Evolutionary conservation across 2,113 vertebrate genomes (phyloP), one percentile per base, ranked within the genome.

Genomic region (Acanthisitta chloris): DNA sequence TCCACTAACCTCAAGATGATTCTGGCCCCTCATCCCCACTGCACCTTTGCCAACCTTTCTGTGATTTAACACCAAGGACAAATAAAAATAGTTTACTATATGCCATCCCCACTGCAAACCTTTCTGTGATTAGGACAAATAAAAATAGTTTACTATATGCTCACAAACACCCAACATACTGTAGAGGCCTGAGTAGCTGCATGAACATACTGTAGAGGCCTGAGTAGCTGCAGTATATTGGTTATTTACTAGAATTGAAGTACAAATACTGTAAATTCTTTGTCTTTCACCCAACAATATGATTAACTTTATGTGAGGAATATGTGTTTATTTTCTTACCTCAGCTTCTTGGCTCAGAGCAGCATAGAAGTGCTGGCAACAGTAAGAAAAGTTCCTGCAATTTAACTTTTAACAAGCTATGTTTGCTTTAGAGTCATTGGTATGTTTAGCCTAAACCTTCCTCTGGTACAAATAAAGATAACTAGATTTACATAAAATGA

Each of bases 351-450:
- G 61, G 72, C 66, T 88, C 34, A 45, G 17, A 82, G 31, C 48
- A 93, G 10, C 48, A 76, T 9, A 91, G 82, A 81, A 81, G 25
- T 82, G 8, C 48, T 94, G 59, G 36, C 17, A 84, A 82, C 43
- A 86, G 43, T 3, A 65, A 89, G 66, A 96, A 94, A 77, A 90
- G 92, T 70, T 76, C 59, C n/a, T 65, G 59, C 51, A 51, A 95
- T 97, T 94, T 92, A 52, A 76, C 42, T 85, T 91, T 64, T 82
- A 61, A 83, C 31, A 82, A 77, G 20, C 52, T 89, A 31, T 86
- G 51, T 91, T 96, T 96, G 48, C 58, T 85, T 92, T 78, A 67
- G 19, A 57, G 43, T 58, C 52, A 51, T 20, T 79, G 25, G 67
- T 33, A 49, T 45, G 29, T 88, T 82, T 87, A 59, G 33, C 10